Conservation (phyloP, 2,797 vertebrate species). For the Esox masquinongy region DNA sequence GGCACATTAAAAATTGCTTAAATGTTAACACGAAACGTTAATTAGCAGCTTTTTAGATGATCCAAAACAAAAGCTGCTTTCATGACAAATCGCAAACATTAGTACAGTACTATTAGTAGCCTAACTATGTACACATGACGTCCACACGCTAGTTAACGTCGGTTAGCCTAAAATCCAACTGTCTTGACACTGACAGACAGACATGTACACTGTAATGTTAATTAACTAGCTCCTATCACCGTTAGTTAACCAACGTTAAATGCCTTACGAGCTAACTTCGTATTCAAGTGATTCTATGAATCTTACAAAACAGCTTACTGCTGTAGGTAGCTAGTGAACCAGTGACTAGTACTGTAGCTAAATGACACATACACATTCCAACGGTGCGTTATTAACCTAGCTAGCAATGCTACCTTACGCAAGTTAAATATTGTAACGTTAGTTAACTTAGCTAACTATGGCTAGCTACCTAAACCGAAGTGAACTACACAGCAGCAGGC, state of each 20-base stretch:
- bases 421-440: background rate
- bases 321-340: background rate
- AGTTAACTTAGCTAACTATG: background rate
- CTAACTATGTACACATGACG: too few species aligned
- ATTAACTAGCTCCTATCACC: background rate
- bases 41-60: background rate
- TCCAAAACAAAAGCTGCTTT: background rate
- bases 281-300: background rate
- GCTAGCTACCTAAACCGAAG: background rate
- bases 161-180: background rate
- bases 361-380: background rate
- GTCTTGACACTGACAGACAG: background rate
- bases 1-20: background rate
- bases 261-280: background rate
- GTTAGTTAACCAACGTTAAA: too few species aligned
- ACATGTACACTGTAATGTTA: background rate
- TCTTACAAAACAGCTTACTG: background rate
- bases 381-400: too few species aligned
- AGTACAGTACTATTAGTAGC: too few species aligned
- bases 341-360: background rate
- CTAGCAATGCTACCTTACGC: too few species aligned
- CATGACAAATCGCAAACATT: background rate
- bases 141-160: too few species aligned
- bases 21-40: background rate
- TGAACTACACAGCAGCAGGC: background rate